Percentiles rank a stretch among this genome's conserved stretches.
Evolutionary conservation across 2,797 vertebrate genomes (phyloP).

Genomic region (Helostoma temminkii): DNA sequence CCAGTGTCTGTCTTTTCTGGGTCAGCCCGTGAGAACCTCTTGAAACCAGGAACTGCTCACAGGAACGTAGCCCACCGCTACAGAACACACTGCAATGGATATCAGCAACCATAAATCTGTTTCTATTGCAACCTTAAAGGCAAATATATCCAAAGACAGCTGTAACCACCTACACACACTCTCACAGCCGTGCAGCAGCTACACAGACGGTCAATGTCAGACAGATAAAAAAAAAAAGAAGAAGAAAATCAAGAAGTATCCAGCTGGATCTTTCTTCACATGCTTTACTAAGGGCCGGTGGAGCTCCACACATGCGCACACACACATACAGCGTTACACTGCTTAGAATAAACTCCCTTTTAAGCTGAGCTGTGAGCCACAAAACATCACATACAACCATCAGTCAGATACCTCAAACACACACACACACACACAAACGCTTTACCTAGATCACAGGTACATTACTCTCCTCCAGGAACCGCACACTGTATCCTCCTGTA

Average conservation of each 20-base stretch:
- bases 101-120: not conserved
- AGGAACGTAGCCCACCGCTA: not conserved
- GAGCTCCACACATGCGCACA: conserved; percentile 11
- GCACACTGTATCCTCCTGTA: conserved; percentile 65
- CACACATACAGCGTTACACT: not conserved
- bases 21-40: conserved; percentile 40
- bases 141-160: conserved; percentile 11
- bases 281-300: conserved; percentile 31
- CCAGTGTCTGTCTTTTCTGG: conserved; percentile 33
- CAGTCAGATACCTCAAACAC: conserved; percentile 23
- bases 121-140: not conserved
- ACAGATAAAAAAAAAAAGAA: conserved; percentile 37
- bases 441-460: conserved; percentile 64
- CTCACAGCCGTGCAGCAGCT: conserved; percentile 16
- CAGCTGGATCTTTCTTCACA: conserved; percentile 19
- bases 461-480: conserved; percentile 38
- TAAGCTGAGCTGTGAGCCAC: conserved; percentile 30
- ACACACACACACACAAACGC: conserved; percentile 9
- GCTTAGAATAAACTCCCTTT: conserved; percentile 38
- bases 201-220: conserved; percentile 50
- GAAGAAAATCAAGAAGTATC: conserved; percentile 20
- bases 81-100: conserved; percentile 32
- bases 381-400: conserved; percentile 22
- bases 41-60: conserved; percentile 14
- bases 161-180: not conserved